Percentiles rank a stretch among this genome's conserved stretches.
Evolutionary conservation across 2,888 invertebrate species (phyloP).

Genomic region (Iselma pallidipennis): DNA sequence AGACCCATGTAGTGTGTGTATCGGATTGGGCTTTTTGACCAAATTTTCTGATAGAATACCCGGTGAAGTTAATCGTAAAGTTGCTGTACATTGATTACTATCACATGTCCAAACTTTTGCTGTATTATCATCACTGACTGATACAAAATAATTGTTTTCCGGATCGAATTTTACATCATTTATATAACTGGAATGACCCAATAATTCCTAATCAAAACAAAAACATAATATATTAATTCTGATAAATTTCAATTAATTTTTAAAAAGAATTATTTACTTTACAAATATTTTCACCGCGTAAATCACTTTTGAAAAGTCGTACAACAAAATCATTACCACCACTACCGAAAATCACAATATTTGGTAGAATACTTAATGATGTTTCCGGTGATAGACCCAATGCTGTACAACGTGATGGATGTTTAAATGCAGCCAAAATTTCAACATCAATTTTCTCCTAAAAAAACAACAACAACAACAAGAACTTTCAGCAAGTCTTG

Average conservation of each 20-base stretch:
- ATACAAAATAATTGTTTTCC: slow-evolving; percentile 69
- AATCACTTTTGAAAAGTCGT: slow-evolving; percentile 61
- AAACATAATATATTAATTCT: slow-evolving; percentile 4
- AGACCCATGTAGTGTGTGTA: too few species aligned
- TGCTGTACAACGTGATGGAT: slow-evolving; percentile 60
- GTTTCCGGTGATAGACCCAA: slow-evolving; percentile 67
- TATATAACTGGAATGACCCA: slow-evolving; percentile 69
- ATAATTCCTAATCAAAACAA: slow-evolving; percentile 55
- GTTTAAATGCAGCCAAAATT: slow-evolving; percentile 61
- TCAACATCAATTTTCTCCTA: slow-evolving; percentile 60
- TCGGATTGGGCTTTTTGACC: too few species aligned
- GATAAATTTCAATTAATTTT: background rate
- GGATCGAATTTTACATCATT: slow-evolving; percentile 73
- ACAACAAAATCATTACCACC: slow-evolving; percentile 64
- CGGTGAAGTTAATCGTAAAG: slow-evolving; percentile 68
- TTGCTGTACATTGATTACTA: slow-evolving; percentile 59
- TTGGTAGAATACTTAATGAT: slow-evolving; percentile 62
- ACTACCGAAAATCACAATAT: slow-evolving; percentile 60
- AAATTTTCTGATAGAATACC: too few species aligned
- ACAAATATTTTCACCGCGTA: slow-evolving; percentile 57
- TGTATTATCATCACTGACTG: slow-evolving; percentile 77
- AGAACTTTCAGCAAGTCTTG: slow-evolving; percentile 8
- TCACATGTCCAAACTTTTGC: slow-evolving; percentile 69
- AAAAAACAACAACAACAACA: slow-evolving; percentile 21
- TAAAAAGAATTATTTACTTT: too few species aligned